Evolutionary conservation across 2,888 invertebrate species (phyloP).

Genomic region (Agriopis marginaria): DNA sequence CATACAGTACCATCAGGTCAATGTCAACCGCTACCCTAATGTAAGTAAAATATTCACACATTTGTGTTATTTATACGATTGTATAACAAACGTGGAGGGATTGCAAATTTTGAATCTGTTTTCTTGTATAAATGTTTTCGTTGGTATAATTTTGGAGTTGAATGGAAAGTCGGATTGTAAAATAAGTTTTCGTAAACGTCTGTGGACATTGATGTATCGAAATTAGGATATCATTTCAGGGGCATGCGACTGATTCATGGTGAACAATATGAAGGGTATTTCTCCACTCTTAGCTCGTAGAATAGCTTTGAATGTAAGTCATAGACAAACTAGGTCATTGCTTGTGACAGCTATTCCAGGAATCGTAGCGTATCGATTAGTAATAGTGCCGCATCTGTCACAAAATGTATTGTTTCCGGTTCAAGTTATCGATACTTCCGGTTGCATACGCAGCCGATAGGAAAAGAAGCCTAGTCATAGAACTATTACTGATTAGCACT

Average conservation of each 20-base stretch:
- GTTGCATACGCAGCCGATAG: no score
- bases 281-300: no score
- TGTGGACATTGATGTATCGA: background rate
- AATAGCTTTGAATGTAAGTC: no score
- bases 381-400: no score
- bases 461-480: background rate
- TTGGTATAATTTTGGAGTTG: constrained; percentile 10
- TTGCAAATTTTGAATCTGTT: constrained; percentile 7
- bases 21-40: constrained; percentile 5
- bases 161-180: background rate
- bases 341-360: no score
- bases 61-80: constrained; percentile 3
- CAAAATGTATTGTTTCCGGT: no score
- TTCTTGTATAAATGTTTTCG: constrained; percentile 8
- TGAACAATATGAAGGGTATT: background rate
- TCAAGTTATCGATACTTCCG: no score
- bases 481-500: background rate
- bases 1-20: constrained; percentile 24
- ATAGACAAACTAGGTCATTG: no score
- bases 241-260: background rate
- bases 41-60: constrained; percentile 2
- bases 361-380: no score
- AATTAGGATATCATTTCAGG: background rate
- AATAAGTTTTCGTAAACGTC: background rate
- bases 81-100: background rate